Base-by-base conservation (phyloP, 2,888 invertebrate genomes). In the Drosophila trichaetosa region DNA sequence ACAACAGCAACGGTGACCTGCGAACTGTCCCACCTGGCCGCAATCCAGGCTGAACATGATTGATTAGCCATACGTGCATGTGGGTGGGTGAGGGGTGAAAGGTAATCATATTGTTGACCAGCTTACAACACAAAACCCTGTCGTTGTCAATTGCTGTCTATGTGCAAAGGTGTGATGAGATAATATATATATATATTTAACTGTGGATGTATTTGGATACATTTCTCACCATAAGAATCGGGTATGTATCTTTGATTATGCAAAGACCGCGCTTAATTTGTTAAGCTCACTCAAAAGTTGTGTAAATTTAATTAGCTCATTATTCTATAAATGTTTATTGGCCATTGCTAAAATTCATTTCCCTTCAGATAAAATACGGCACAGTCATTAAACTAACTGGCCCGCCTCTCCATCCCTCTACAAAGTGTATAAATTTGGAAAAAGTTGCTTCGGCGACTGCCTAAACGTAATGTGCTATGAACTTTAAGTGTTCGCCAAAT, bases 241-340 rank as follows among this genome's bases (percentile, higher is more conserved):
- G 36, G 29, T 36, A 16, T 49, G 27, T n/a, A 27, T 29, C 27
- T 42, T 63, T 81, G 79, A 76, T 72, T 78, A 85, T 73, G 75
- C 71, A 69, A 64, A 69, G 63, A 60, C 54, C 69, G 70, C 57
- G 69, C 77, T 73, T 80, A 78, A 80, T 79, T 79, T 73, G 80
- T 64, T 68, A 72, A 63, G 68, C 68, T 58, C 68, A 67, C 73
- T 62, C 38, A 57, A 52, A 63, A 58, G 56, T 48, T 60, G 49
- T 76, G 72, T 83, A 73, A 76, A 80, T 83, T 76, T 73, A 76
- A 87, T 79, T 78, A 79, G 70, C 74, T 76, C 73, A 76, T 79
- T 77, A 70, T 69, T 56, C 67, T 78, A 70, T 70, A 72, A 73
- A 73, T 76, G 79, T 82, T 80, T 78, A 82, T 70, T 71, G 54